Percentiles rank a stretch among this genome's conserved stretches.
These are phyloP conservation scores for Pantala flavescens DNA, from an alignment of 1,140 invertebrate species.

Conservation along the genomic window DNA sequence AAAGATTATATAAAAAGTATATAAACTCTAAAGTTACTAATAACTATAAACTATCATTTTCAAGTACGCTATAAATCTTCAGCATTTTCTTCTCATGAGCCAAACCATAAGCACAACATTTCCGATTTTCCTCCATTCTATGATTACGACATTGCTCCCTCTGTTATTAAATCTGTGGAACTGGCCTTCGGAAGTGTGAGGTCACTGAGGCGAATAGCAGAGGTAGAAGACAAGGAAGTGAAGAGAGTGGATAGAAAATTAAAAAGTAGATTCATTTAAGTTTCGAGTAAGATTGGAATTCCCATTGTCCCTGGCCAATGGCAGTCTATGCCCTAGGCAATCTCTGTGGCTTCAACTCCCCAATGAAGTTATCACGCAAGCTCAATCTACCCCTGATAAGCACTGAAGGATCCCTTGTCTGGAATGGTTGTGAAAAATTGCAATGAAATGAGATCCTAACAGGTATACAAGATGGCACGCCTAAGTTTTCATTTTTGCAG, in stretches of 20 bases:
- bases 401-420: conserved; percentile 6
- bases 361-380: too few species aligned
- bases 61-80: background rate
- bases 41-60: background rate
- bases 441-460: background rate
- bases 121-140: background rate
- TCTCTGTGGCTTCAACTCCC: background rate
- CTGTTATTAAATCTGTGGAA: background rate
- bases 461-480: background rate
- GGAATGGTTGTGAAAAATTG: conserved; percentile 4
- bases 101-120: background rate
- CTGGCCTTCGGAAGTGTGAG: background rate
- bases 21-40: background rate
- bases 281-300: background rate
- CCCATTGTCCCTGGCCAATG: background rate
- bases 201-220: background rate
- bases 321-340: background rate
- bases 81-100: background rate
- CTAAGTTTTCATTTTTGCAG: background rate
- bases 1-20: background rate
- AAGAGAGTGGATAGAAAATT: background rate
- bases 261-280: too few species aligned
- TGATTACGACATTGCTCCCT: background rate
- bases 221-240: background rate
- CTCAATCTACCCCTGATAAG: too few species aligned